A percentile compares a stretch with the other conserved stretches of the same genome.
Evolutionary conservation across 2,113 vertebrate genomes (phyloP).

Genomic region (Tragelaphus imberbis): DNA sequence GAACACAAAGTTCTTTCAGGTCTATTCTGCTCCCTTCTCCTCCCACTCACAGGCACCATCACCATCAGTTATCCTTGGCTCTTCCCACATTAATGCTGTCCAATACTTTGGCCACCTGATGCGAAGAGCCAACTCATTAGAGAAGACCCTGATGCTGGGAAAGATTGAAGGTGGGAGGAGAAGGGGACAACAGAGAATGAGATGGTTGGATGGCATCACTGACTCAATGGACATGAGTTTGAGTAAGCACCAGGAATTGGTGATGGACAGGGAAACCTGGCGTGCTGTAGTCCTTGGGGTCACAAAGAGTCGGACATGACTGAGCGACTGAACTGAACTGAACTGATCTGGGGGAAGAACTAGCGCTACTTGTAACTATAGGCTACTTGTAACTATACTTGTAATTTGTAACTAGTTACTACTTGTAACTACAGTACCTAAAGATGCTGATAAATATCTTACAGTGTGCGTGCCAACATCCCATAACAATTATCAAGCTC

Average conservation of each 20-base stretch:
- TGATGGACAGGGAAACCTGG: background rate
- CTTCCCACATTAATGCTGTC: background rate
- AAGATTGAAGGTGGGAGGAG: background rate
- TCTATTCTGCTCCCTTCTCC: background rate
- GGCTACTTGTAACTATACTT: background rate
- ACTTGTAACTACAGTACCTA: background rate
- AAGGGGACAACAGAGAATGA: background rate
- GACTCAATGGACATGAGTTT: background rate
- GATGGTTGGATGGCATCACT: background rate
- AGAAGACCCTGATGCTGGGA: background rate
- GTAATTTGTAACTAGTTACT: background rate
- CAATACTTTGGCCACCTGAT: background rate
- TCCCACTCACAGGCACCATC: background rate
- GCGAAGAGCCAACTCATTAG: background rate
- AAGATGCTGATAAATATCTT: background rate
- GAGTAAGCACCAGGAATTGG: background rate
- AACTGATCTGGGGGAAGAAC: background rate
- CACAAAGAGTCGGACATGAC: accelerated
- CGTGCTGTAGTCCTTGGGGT: background rate
- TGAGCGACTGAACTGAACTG: background rate
- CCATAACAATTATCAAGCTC: background rate
- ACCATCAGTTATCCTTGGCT: background rate
- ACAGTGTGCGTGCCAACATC: background rate
- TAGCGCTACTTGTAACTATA: background rate
- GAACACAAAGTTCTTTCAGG: background rate